Conservation (phyloP, 2,888 invertebrate species). For the Monopis laevigella region DNA sequence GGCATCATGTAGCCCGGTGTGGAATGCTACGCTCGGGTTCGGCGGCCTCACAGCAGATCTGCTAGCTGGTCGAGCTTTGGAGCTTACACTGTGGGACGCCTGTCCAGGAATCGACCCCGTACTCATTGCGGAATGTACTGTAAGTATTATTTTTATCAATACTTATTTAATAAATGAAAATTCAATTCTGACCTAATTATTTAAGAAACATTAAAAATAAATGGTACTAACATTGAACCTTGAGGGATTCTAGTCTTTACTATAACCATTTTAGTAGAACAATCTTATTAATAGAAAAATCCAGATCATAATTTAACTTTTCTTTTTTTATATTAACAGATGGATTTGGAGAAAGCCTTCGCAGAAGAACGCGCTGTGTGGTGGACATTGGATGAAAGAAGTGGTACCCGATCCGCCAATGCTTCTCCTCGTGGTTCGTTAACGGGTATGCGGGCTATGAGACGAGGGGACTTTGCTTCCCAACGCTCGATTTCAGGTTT, state of each 20-base stretch:
- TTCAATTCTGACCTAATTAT: too few relatives aligned
- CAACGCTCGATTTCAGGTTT: conserved; percentile 77
- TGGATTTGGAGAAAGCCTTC: conserved; percentile 84
- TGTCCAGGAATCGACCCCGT: conserved; percentile 84
- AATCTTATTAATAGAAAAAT: too few relatives aligned
- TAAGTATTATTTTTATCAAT: too few relatives aligned
- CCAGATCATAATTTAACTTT: too few relatives aligned
- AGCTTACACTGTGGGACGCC: conserved; percentile 90
- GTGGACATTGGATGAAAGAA: conserved; percentile 88
- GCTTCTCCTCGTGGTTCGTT: conserved; percentile 84
- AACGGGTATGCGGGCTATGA: conserved; percentile 72
- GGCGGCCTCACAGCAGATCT: conserved; percentile 81
- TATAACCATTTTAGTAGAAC: too few relatives aligned
- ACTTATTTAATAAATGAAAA: too few relatives aligned
- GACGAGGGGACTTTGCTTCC: conserved; percentile 77
- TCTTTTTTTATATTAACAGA: too few relatives aligned
- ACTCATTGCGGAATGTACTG: conserved; percentile 82
- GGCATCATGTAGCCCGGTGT: conserved; percentile 87
- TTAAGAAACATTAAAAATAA: too few relatives aligned
- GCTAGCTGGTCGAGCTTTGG: conserved; percentile 81
- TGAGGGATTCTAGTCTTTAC: too few relatives aligned
- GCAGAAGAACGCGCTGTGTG: conserved; percentile 89
- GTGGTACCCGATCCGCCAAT: conserved; percentile 78
- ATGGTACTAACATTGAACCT: too few relatives aligned
- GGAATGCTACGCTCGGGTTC: conserved; percentile 92